Base-by-base conservation (phyloP, 2,888 invertebrate species). In the Drosophila aldrichi region DNA sequence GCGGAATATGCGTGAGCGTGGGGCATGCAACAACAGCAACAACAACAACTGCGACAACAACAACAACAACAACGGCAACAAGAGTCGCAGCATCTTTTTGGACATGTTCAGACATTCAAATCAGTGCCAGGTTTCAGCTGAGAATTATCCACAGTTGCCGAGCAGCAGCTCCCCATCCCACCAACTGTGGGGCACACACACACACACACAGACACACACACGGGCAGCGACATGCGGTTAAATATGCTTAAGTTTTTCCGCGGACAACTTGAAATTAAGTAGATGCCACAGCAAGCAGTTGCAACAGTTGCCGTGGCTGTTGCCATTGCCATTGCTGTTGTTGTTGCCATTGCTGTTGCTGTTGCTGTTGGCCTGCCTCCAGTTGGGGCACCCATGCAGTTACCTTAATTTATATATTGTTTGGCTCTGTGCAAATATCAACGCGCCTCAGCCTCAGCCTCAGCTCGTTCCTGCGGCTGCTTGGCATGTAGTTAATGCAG, bases 361-460 rank as follows among this genome's bases (percentile, higher is more conserved):
- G 44, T 25, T 46, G 46, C 56, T 22, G 56, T 16, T 44, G 44
- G 25, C 9, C 46, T 46, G 38, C 25, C 46, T 38, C 57, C 57
- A 46, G 68, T 44, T 46, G 55, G 55, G 55, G 48, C 59, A 55
- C 63, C 52, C 68, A 69, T 74, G 82, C 71, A 74, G 79, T 82
- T 80, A 74, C 73, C 89, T 78, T 91, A 90, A 91, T 91, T 91
- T 91, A 91, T 91, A 88, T 87, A 85, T 82, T 91, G 91, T 91
- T 87, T 89, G 80, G 89, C 56, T 77, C 86, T 88, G 80, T 69
- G 85, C 76, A 88, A 89, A 90, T 90, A 89, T 91, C 91, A 91
- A 86, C 91, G 90, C 87, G 51, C 82, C 84, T 88, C 84, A 32
- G 10, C 10, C 4, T 10, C 38, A 0, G 36, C 51, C 51, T 1